Base-by-base conservation (phyloP, 2,113 vertebrate species). In the Neogobius melanostomus region DNA sequence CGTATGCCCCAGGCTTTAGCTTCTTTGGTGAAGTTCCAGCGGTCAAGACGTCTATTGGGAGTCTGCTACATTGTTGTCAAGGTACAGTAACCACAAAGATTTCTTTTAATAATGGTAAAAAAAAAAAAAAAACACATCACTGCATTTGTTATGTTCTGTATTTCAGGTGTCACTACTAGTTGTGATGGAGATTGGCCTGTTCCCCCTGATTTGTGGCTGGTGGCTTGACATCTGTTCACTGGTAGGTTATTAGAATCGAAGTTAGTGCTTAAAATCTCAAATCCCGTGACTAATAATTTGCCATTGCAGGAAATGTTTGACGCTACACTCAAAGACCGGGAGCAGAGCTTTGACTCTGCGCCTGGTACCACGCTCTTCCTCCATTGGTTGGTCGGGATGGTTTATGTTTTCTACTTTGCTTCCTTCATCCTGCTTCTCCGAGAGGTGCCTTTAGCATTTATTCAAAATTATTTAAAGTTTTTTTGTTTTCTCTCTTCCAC, bases 51-150 rank as follows among this genome's bases (percentile, higher is more conserved):
- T 14, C 91, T 99, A 68, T 84, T 99, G 69, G 97, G 97, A 53
- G 95, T 99, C 71, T 98, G 96, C 93, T 99, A 99, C 82, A 96
- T 99, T 81, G 97, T 98, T 72, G 95, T 99, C 56, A 99, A 99
- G 97, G 97, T 99, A 93, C 8, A 93, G 59, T 36, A 28, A 54
- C 0, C 45, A 71, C 68, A 59, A 6, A 64, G 44, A 49, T 75
- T 5, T 66, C 57, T 36, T 36, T n/a, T 53, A 17, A 17, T 17
- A 3, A 44, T 57, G 8, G 8, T 21, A 21, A 21, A 21, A 21
- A 21, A 36, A 21, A 21, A 21, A 21, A 21, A 36, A 43, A 62
- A 59, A 43, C 15, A 1, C 70, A 36, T 36, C 70, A 69, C 65
- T 60, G 9, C 0, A 0, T 52, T 42, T 80, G 53, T 61, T 36